Conservation (phyloP, 2,797 vertebrate genomes). For the Zalophus californianus region DNA sequence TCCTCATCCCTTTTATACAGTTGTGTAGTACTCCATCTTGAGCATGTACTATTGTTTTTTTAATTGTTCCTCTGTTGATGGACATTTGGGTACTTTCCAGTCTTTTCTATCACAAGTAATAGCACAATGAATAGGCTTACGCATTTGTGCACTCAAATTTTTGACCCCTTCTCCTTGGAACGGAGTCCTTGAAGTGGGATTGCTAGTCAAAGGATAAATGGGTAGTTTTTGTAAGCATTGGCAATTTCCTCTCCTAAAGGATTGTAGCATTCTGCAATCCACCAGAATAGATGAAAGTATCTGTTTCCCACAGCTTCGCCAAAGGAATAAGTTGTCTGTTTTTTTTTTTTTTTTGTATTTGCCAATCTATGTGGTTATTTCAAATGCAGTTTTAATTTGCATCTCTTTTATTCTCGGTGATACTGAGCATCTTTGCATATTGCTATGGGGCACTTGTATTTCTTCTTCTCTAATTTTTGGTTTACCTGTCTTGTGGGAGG, state of each 20-base stretch:
- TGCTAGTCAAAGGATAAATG: neutral
- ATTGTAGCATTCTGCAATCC: neutral
- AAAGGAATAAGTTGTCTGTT: neutral
- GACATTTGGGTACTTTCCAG: neutral
- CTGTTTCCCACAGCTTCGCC: neutral
- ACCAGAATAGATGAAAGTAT: neutral
- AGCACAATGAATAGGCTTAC: neutral
- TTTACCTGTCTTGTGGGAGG: neutral
- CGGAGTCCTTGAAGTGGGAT: neutral
- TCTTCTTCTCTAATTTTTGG: neutral
- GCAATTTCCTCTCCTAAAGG: neutral
- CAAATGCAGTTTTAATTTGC: neutral
- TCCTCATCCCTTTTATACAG: neutral
- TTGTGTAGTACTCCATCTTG: neutral
- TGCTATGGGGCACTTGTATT: neutral
- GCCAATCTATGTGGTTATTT: neutral
- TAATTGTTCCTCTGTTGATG: neutral
- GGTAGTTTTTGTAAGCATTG: neutral
- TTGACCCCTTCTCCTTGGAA: neutral
- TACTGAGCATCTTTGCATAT: neutral
- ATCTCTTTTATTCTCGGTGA: neutral
- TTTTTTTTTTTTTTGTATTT: neutral
- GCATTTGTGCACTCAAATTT: neutral
- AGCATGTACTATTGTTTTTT: neutral
- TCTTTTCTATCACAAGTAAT: neutral